Base-by-base conservation (phyloP, 2,797 vertebrate species). In the Agapornis canus region DNA sequence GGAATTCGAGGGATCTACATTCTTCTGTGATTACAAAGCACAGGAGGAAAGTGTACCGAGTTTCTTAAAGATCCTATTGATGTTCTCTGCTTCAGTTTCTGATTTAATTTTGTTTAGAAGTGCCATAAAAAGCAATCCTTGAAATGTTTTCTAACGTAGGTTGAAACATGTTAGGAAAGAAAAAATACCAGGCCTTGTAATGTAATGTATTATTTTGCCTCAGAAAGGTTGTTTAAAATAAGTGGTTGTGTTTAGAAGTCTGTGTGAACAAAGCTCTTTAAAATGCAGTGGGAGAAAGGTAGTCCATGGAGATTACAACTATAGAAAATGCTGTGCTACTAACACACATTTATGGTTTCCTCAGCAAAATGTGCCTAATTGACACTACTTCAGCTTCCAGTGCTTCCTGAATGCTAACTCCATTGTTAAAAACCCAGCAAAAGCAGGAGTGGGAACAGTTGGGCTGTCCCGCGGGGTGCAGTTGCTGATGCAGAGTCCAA, bases 311-410 rank as follows among this genome's bases (percentile, higher is more conserved):
- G 60, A 68, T 56, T 31, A 27, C 26, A 64, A 11, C 49, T 69
- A 6, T 3, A 35, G 76, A 59, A 92, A 69, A 45, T 35, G n/a
- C 1, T 54, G n/a, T 0, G 2, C 37, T 82, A 11, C 51, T 42
- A 63, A 57, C 10, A 35, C 49, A 23, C 9, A 15, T 13, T 68
- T 81, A 37, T 0, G 5, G 73, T 71, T 88, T 69, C 26, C 75
- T 93, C 84, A 79, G 73, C 73, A 69, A 89, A 76, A 65, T 26
- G 11, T 13, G 60, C 45, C 57, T 89, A 89, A 89, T 48, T 49
- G 66, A 92, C 54, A 82, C 31, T 43, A n/a, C 56, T 71, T 70
- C 54, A 66, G 68, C 43, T 85, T 71, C 56, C 83, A 45, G 71
- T 35, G 17, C 40, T 60, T 56, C 60, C 32, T 15, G 79, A 89